Base-by-base conservation (phyloP, 2,113 vertebrate species). In the Saimiri boliviensis region DNA sequence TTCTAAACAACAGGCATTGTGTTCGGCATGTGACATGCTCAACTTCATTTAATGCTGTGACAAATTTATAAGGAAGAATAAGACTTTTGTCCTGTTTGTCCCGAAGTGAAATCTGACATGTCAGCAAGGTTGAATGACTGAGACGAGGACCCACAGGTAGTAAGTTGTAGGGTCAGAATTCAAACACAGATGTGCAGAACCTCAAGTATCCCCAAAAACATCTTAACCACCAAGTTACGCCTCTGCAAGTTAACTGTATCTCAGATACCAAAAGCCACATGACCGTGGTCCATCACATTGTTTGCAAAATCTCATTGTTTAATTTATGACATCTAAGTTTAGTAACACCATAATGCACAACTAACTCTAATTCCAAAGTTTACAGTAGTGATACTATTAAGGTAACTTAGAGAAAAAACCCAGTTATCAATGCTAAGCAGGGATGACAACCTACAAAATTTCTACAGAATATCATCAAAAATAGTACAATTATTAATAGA, bases 181-280 rank as follows among this genome's bases (percentile, higher is more conserved):
- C 30, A 32, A 77, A 49, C 45, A 37, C 1, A 30, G 13, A 56
- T 16, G n/a, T 27, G 13, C 23, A 73, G 42, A 45, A 47, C 1
- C 52, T 35, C 8, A 3, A 74, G 42, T 2, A 14, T 12, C 21
- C 37, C 63, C n/a, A 13, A 32, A n/a, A 80, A 21, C 47, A 68
- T 32, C 56, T 25, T 35, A 85, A 20, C 11, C 12, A 73, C 35
- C 37, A 20, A 0, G 23, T 3, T 2, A 27, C 1, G 4, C 1
- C 60, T 32, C 54, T 70, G 3, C 30, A 74, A 85, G 73, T 37
- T 30, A 63, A 68, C 16, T 37, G 2, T 35, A 54, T 47, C 5
- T 16, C 12, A 80, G 70, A 8, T 71, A 45, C 63, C 35, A n/a
- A 79, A 79, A 79, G 54, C 56, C 47, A n/a, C 23, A 52, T 25